Evolutionary conservation across 2,113 vertebrate species (phyloP), one percentile per base, ranked within the genome.

Genomic region (Rhynchomys soricoides): DNA sequence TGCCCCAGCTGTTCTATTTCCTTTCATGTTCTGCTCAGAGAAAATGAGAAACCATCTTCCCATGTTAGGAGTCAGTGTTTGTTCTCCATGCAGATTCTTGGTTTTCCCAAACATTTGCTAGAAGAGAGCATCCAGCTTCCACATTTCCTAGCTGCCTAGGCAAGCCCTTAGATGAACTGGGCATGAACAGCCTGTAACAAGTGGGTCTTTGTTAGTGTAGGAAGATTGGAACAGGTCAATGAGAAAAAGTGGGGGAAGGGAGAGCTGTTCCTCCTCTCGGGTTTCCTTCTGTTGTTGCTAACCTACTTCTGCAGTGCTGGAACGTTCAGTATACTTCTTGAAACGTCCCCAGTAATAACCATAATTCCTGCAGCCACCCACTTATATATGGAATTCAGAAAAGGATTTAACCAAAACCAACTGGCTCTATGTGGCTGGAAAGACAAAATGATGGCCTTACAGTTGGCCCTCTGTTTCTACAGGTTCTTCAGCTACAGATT

Each of bases 21-120:
- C 50, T 87, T 92, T 97, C 88, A 86, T 75, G 21, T 89, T 90
- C 7, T 85, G 50, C 77, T 95, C 64, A 55, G 3, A 77, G 64
- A 70, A 94, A 96, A 85, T 64, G 37, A 52, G 45, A 93, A 95
- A 70, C 55, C 0, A 13, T 89, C 15, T 78, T 73, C 34, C 29
- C 26, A 83, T 43, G 71, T 34, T 79, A 11, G 29, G 37, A 71
- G 40, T 82, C 22, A 66, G 40, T 37, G 50, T 16, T 93, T 97
- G 40, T 17, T 97, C 22, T 89, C 57, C 50, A 45, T 70, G 26
- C 31, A 57, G 19, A 22, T 92, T 37, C 48, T 57, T 93, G 74
- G 40, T 10, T 59, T 71, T 86, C 77, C 83, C 59, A 62, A 94
- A 78, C 40, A 94, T 87, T 95, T 95, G 15, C 26, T 71, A 78